Evolutionary conservation across 1,140 invertebrate genomes (phyloP).

Genomic region (Bombus polaris): DNA sequence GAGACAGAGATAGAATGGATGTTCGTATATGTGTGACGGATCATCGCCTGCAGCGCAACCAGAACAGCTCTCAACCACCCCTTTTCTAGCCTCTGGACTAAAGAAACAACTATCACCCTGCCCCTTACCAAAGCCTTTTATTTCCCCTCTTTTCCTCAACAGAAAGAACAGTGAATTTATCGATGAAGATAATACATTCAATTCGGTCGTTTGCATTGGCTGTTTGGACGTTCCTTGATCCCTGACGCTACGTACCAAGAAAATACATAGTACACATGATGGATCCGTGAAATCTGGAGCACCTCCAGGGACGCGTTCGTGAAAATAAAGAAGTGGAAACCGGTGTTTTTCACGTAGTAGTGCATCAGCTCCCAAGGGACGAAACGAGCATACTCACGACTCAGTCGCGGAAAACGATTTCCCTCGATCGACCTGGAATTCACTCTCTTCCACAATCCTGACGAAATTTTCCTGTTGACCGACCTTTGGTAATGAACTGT

Average conservation of each 20-base stretch:
- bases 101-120: not conserved
- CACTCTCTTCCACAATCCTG: not conserved
- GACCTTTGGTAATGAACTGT: slow-evolving; percentile 8
- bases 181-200: slow-evolving; percentile 57
- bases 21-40: slow-evolving; percentile 9
- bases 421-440: slow-evolving; percentile 28
- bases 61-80: not conserved
- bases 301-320: slow-evolving; percentile 47
- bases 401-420: slow-evolving; percentile 36
- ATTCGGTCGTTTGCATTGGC: slow-evolving; percentile 72
- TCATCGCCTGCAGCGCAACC: slow-evolving; percentile 16
- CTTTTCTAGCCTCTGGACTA: not conserved
- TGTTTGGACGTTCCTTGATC: slow-evolving; percentile 14
- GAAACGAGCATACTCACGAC: not conserved
- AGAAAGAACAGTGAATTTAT: too few relatives aligned
- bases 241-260: not conserved
- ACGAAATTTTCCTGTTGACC: not conserved
- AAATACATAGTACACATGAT: slow-evolving; percentile 31
- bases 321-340: slow-evolving; percentile 44
- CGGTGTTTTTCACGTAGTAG: not conserved
- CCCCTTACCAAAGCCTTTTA: too few relatives aligned
- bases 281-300: slow-evolving; percentile 22
- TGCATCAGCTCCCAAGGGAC: slow-evolving; percentile 31
- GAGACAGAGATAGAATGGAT: not conserved
- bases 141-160: not conserved